Conservation (phyloP, 2,888 invertebrate species). For the Clitarchus hookeri region DNA sequence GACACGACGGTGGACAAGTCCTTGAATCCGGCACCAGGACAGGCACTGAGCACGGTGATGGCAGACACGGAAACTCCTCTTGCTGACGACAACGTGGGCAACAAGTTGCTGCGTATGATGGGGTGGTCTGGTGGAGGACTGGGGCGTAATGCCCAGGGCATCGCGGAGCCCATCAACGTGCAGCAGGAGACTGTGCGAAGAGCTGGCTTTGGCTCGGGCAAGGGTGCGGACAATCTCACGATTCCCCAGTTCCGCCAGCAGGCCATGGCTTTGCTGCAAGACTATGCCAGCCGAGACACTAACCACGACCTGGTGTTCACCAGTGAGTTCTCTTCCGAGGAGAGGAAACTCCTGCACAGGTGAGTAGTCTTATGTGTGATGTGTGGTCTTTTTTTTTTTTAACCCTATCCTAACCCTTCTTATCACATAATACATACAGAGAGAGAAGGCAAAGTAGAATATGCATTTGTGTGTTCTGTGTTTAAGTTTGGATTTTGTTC, state of each 20-base stretch:
- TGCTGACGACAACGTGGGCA: conserved; percentile 58
- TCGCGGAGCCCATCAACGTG: conserved; percentile 62
- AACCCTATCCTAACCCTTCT: neutral
- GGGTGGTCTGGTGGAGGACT: conserved; percentile 76
- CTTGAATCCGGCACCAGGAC: neutral
- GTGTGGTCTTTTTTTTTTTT: neutral
- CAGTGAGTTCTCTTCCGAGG: conserved; percentile 54
- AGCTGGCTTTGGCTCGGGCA: conserved; percentile 37
- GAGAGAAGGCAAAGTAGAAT: no score
- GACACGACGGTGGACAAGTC: conserved; percentile 38
- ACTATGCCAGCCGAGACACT: conserved; percentile 50
- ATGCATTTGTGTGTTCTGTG: no score
- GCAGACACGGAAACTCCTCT: conserved; percentile 36
- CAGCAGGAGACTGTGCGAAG: conserved; percentile 36
- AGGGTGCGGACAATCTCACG: neutral
- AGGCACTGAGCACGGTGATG: no score
- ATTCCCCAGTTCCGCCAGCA: conserved; percentile 45
- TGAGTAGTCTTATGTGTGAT: conserved; percentile 38
- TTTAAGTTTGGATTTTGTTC: no score
- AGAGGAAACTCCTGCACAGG: conserved; percentile 54
- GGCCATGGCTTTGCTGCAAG: conserved; percentile 48
- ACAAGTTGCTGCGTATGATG: conserved; percentile 67
- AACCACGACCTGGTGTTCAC: conserved; percentile 54
- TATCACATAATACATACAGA: no score
- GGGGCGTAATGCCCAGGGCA: conserved; percentile 66